Evolutionary conservation across 2,113 vertebrate species (phyloP), one percentile per base, ranked within the genome.

Genomic region (Melanotaenia duboulayi): DNA sequence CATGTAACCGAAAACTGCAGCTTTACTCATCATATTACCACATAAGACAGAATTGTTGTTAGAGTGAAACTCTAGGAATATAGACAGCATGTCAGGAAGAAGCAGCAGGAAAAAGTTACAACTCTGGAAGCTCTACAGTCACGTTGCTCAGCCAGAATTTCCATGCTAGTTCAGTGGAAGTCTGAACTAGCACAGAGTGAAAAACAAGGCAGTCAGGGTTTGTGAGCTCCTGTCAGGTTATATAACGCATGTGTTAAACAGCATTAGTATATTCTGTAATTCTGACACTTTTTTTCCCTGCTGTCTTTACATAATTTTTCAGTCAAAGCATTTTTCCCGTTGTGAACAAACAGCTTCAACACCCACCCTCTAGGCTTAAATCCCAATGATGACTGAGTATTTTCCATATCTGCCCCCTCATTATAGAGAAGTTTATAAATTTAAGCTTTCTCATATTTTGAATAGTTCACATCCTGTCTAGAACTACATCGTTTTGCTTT

Each of bases 101-200:
- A 61, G 22, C 22, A 61, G 70, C 39, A 40, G 85, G 75, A 81
- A 81, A 83, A 77, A 78, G 54, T 71, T 78, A 50, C 37, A 28
- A 57, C 49, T 40, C 55, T 78, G 67, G 56, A 81, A 67, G 35
- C 44, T 24, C 11, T 12, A 7, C 55, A 57, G 39, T 24, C 23
- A 25, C 44, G 60, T 48, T 65, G 65, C 42, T 71, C 70, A 64
- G 55, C 68, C 61, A 59, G 1, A 65, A 64, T 82, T 71, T 66
- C 70, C 57, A 46, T 81, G 63, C 79, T 56, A 23, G 24, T 64
- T 76, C 70, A 76, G 46, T 52, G 19, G 50, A 68, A 59, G 22
- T 35, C 7, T 65, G 16, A 2, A n/a, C n/a, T n/a, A n/a, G n/a
- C n/a, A n/a, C 23, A 19, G 12, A 56, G 74, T 28, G 13, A 23